Conservation (phyloP, 2,113 vertebrate species). For the Paracyprichromis sp. region DNA sequence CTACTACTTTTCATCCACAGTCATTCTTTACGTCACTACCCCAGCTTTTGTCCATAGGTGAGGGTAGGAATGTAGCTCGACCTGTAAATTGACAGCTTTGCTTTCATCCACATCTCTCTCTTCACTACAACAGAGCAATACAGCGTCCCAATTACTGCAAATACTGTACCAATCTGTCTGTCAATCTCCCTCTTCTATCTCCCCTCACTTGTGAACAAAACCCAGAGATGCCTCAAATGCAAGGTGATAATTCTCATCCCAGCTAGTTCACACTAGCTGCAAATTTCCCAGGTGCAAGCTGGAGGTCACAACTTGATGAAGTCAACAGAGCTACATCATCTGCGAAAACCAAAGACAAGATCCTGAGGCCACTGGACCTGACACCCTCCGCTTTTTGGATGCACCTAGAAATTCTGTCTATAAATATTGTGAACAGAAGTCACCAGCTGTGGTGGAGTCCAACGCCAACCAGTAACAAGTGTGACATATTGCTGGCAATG, state of each 20-base stretch:
- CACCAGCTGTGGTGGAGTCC: neutral
- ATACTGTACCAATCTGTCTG: neutral
- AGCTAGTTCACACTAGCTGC: neutral
- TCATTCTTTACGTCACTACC: neutral
- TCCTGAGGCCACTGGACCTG: neutral
- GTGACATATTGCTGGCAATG: neutral
- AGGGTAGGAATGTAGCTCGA: neutral
- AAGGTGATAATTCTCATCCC: neutral
- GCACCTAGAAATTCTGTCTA: neutral
- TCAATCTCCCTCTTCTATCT: neutral
- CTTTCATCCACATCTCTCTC: neutral
- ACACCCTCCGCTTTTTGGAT: neutral
- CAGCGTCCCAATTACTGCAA: neutral
- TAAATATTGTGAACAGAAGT: neutral
- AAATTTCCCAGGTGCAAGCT: neutral
- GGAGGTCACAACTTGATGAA: neutral
- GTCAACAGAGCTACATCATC: neutral
- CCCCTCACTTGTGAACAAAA: neutral
- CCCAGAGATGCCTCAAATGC: neutral
- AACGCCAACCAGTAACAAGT: neutral
- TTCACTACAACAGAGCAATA: neutral
- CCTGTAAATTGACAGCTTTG: neutral
- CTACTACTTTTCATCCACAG: neutral
- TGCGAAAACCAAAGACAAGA: neutral
- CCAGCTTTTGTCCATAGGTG: neutral